Evolutionary conservation across 2,888 invertebrate genomes (phyloP).

Genomic region (Pecten maximus): DNA sequence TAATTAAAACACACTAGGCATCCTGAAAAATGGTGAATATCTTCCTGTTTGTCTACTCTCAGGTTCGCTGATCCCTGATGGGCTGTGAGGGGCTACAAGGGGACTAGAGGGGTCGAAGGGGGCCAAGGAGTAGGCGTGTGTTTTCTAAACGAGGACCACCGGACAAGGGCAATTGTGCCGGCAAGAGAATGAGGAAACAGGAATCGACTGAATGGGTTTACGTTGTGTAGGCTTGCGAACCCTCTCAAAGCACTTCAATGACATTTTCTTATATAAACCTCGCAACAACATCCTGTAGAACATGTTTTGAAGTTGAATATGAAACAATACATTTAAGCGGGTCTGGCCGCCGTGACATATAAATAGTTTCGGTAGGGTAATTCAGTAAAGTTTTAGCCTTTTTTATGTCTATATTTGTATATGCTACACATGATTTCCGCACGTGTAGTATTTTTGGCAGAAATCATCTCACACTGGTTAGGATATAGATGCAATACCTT

Average conservation of each 20-base stretch:
- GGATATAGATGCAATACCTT: too few relatives aligned
- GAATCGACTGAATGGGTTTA: conserved; percentile 33
- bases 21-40: conserved; percentile 45
- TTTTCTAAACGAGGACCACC: conserved; percentile 19
- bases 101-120: neutral
- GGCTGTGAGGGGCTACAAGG: neutral
- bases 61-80: neutral
- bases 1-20: conserved; percentile 45
- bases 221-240: conserved; percentile 37
- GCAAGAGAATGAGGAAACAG: conserved; percentile 40
- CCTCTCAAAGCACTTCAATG: conserved; percentile 28
- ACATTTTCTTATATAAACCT: conserved; percentile 18
- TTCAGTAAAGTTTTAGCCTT: neutral
- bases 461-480: too few relatives aligned
- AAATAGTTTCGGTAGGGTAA: neutral
- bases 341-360: conserved; percentile 1
- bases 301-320: conserved; percentile 23
- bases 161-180: conserved; percentile 38
- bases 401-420: conserved; percentile 9
- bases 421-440: neutral
- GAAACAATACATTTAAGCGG: conserved; percentile 30
- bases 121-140: conserved; percentile 31
- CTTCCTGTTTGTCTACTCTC: conserved; percentile 44
- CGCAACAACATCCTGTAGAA: conserved; percentile 23
- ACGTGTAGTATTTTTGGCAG: neutral